These are phyloP conservation scores for Pollenia angustigena DNA, from an alignment of 2,888 invertebrate genomes.

Conservation along the genomic window DNA sequence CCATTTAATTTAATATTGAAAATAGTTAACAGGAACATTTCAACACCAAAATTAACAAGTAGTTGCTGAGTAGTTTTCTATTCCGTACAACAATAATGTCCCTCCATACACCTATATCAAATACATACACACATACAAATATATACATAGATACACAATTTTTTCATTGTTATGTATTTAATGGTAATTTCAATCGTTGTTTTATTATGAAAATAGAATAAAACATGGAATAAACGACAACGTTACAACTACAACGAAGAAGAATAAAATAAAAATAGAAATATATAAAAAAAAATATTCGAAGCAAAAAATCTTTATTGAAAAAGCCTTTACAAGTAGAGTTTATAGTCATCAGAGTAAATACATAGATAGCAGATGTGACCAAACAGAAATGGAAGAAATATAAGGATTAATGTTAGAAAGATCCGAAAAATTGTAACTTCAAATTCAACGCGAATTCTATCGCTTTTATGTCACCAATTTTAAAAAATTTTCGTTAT, in stretches of 20 bases:
- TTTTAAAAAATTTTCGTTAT: too few species aligned
- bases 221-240: conserved; percentile 29
- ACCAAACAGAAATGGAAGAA: not conserved
- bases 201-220: conserved; percentile 49
- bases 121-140: not conserved
- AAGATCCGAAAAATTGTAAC: too few species aligned
- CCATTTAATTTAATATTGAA: conserved; percentile 21
- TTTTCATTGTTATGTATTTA: conserved; percentile 59
- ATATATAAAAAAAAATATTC: conserved; percentile 2
- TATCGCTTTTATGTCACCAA: too few species aligned
- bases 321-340: conserved; percentile 1
- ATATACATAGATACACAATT: conserved; percentile 2
- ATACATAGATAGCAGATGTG: not conserved
- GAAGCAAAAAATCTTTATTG: not conserved
- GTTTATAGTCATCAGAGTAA: not conserved
- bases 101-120: not conserved
- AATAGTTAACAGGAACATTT: conserved; percentile 61
- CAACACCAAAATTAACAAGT: conserved; percentile 68
- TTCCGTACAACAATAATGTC: conserved; percentile 22
- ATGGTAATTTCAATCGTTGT: conserved; percentile 63
- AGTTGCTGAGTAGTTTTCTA: conserved; percentile 16
- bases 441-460: too few species aligned
- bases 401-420: too few species aligned
- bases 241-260: conserved; percentile 14
- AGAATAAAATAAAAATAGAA: conserved; percentile 24